phyloP scores from a whole-genome alignment of 2,888 invertebrate genomes.

The Pycnomerus fuliginosus region DNA sequence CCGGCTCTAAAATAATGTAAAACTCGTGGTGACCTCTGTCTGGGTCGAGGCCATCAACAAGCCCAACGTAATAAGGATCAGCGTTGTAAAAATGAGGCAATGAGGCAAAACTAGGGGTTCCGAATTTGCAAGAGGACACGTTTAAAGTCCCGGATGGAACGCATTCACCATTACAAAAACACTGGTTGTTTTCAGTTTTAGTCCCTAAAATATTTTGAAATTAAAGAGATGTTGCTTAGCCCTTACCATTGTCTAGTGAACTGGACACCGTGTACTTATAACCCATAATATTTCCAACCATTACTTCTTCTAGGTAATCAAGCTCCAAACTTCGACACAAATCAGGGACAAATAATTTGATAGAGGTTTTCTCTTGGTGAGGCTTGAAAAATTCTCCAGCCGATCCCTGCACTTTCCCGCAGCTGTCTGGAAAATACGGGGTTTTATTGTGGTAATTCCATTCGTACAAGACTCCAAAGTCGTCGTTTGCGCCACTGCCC shows the following conservation, averaged over 20 bases:
- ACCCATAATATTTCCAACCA: conserved; percentile 61
- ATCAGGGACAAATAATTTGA: conserved; percentile 69
- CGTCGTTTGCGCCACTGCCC: conserved; percentile 64
- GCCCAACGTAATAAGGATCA: conserved; percentile 64
- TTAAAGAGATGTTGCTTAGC: too few relatives aligned
- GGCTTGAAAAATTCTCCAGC: conserved; percentile 81
- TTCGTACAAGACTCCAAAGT: conserved; percentile 67
- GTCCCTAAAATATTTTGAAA: conserved; percentile 64
- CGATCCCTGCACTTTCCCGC: conserved; percentile 67
- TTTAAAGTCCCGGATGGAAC: conserved; percentile 73
- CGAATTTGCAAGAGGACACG: conserved; percentile 73
- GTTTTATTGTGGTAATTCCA: conserved; percentile 71
- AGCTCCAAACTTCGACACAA: conserved; percentile 70
- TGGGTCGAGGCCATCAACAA: conserved; percentile 70
- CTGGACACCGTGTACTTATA: conserved; percentile 66
- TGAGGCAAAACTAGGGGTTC: conserved; percentile 80
- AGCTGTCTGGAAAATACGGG: conserved; percentile 55
- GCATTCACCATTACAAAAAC: conserved; percentile 74
- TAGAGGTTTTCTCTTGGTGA: conserved; percentile 58
- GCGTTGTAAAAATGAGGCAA: conserved; percentile 82
- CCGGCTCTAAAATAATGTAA: conserved; percentile 74
- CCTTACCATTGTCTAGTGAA: conserved; percentile 71
- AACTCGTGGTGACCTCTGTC: conserved; percentile 70
- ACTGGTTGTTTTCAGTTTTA: conserved; percentile 61
- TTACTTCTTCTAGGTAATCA: conserved; percentile 61